Percentiles rank a stretch among this genome's conserved stretches.
Evolutionary conservation across 2,113 vertebrate species (phyloP).

Genomic region (Lophotis ruficrista): DNA sequence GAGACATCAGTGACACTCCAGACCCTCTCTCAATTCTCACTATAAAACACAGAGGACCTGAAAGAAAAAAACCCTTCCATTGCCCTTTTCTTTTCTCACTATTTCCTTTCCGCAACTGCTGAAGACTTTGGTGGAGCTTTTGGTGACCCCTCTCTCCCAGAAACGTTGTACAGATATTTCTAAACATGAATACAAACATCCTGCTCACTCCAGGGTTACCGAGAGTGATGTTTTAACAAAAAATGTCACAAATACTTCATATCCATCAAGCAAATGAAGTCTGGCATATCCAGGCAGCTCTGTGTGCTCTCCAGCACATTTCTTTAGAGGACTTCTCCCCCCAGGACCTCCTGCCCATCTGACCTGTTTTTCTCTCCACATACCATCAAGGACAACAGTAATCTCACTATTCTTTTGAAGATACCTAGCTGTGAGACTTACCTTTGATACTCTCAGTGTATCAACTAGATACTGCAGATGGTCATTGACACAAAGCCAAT

Average conservation of each 20-base stretch:
- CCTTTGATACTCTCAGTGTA: background rate
- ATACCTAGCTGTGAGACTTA: background rate
- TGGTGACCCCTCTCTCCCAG: background rate
- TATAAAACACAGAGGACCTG: background rate
- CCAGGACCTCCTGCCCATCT: background rate
- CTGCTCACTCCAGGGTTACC: background rate
- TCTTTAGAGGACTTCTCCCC: background rate
- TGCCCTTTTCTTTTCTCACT: background rate
- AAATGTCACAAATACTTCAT: constrained; percentile 22
- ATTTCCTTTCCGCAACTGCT: background rate
- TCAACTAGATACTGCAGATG: background rate
- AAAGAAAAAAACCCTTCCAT: background rate
- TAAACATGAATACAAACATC: background rate
- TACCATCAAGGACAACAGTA: background rate
- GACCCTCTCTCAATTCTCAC: background rate
- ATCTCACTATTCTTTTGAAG: background rate
- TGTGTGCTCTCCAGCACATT: background rate
- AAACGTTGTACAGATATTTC: background rate
- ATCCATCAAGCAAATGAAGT: constrained; percentile 4
- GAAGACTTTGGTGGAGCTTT: background rate
- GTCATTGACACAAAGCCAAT: background rate
- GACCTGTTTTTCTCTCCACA: background rate
- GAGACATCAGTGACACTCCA: background rate
- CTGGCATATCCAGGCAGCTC: constrained; percentile 13
- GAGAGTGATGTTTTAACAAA: constrained; percentile 22